Conservation (phyloP, 2,797 vertebrate genomes). For the Meriones psammophilus region DNA sequence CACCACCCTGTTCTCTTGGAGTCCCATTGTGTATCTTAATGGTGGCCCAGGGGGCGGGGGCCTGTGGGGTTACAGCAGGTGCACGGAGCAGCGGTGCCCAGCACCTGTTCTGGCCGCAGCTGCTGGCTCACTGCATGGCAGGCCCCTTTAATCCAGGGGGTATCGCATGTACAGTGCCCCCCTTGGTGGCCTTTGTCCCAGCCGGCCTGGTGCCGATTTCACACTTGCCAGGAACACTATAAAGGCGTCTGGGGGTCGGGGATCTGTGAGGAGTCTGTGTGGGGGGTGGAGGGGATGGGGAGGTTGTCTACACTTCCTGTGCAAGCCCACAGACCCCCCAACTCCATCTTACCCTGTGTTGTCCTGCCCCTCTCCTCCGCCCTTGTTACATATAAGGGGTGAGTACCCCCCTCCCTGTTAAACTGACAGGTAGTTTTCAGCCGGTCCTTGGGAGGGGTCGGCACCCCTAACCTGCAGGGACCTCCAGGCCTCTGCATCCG, state of each 20-base stretch:
- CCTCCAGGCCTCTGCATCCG: not conserved
- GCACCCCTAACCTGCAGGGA: not conserved
- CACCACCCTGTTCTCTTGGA: constrained; percentile 38
- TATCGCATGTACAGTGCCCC: constrained; percentile 87
- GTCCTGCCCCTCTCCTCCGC: not conserved
- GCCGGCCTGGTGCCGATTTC: constrained; percentile 90
- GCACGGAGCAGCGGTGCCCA: constrained; percentile 75
- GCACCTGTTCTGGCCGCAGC: constrained; percentile 88
- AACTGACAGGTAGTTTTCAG: not conserved
- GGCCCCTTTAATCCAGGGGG: constrained; percentile 84
- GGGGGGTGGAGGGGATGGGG: not conserved
- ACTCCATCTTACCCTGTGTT: not conserved
- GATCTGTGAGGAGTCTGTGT: not conserved
- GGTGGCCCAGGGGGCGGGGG: constrained; percentile 67
- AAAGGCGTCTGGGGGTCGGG: constrained; percentile 83
- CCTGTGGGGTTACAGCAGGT: constrained; percentile 84
- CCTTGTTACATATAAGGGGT: not conserved
- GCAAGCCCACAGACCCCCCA: not conserved
- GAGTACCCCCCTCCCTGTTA: not conserved
- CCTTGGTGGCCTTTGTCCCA: constrained; percentile 87
- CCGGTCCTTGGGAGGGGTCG: not conserved
- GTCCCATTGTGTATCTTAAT: constrained; percentile 82
- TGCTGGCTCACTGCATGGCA: constrained; percentile 76
- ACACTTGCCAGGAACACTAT: constrained; percentile 86
- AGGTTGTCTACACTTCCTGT: not conserved